Conservation (phyloP, 1,140 invertebrate genomes). For the Copidosoma floridanum region DNA sequence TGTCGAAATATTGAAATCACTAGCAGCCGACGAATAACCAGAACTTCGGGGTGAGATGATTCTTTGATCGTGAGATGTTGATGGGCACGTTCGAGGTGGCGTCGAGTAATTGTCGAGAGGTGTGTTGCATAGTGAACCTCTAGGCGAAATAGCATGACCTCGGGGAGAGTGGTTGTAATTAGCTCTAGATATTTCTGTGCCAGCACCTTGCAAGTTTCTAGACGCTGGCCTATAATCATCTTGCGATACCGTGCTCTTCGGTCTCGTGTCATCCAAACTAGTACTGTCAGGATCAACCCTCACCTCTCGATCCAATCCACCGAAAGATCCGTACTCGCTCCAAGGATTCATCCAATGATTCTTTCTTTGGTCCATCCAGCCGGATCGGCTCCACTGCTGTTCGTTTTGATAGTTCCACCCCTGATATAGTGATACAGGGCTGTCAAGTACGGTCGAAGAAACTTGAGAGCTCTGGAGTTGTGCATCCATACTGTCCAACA, state of each 20-base stretch:
- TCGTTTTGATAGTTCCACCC: constrained; percentile 53
- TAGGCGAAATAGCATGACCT: constrained; percentile 45
- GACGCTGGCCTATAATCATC: constrained; percentile 46
- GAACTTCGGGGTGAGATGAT: constrained; percentile 39
- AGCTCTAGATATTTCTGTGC: constrained; percentile 37
- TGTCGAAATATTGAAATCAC: constrained; percentile 40
- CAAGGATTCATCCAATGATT: constrained; percentile 58
- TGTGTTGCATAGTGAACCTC: constrained; percentile 40
- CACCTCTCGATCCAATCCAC: constrained; percentile 52
- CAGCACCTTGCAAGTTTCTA: constrained; percentile 37
- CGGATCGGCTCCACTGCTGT: constrained; percentile 46
- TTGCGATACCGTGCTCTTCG: constrained; percentile 40
- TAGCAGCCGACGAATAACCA: constrained; percentile 37
- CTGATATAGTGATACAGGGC: constrained; percentile 62
- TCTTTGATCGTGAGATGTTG: constrained; percentile 40
- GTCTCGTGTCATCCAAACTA: constrained; percentile 53
- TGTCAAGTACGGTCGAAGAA: constrained; percentile 76
- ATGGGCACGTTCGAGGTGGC: constrained; percentile 37
- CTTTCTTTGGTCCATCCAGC: constrained; percentile 50
- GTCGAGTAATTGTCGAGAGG: constrained; percentile 36
- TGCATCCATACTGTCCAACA: constrained; percentile 73
- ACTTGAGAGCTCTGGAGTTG: constrained; percentile 79
- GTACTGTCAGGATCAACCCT: constrained; percentile 70
- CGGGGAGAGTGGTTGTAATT: constrained; percentile 41
- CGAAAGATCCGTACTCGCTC: constrained; percentile 53